phyloP scores from a whole-genome alignment of 2,888 invertebrate species.

The Dasypolia templi region DNA sequence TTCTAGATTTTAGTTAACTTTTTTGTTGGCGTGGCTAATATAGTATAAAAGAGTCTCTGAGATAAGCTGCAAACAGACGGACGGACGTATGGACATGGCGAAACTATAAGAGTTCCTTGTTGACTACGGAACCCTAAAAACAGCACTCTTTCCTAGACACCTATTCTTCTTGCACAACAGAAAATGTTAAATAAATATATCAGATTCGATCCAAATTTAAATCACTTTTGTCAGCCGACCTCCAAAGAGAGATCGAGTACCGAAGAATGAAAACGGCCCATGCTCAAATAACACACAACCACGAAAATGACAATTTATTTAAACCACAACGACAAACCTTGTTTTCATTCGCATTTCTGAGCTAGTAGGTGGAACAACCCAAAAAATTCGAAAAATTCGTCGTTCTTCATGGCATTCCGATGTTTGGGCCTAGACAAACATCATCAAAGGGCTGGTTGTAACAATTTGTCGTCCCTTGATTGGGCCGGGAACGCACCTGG shows the following conservation, averaged over 20 bases:
- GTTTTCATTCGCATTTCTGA: conserved; percentile 15
- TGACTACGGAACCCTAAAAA: no score
- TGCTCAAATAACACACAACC: conserved; percentile 1
- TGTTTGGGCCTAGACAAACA: conserved; percentile 76
- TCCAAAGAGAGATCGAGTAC: background rate
- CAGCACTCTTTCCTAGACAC: no score
- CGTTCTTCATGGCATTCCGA: conserved; percentile 66
- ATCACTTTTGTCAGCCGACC: background rate
- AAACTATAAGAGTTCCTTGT: no score
- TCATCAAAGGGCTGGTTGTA: conserved; percentile 83
- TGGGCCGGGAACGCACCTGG: conserved; percentile 85
- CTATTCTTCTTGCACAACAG: background rate
- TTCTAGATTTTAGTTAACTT: no score
- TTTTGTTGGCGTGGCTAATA: no score
- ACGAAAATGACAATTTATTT: conserved; percentile 12
- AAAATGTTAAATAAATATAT: background rate
- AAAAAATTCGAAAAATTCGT: conserved; percentile 52
- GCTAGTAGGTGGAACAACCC: conserved; percentile 17
- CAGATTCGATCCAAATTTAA: background rate
- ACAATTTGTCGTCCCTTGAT: conserved; percentile 86
- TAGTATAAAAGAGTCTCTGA: no score
- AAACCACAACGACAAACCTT: conserved; percentile 1
- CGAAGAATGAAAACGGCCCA: background rate
- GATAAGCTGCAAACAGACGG: no score
- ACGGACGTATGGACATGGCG: no score